Evolutionary conservation across 2,888 invertebrate genomes (phyloP), one percentile per base, ranked within the genome.

Genomic region (Callinectes sapidus): DNA sequence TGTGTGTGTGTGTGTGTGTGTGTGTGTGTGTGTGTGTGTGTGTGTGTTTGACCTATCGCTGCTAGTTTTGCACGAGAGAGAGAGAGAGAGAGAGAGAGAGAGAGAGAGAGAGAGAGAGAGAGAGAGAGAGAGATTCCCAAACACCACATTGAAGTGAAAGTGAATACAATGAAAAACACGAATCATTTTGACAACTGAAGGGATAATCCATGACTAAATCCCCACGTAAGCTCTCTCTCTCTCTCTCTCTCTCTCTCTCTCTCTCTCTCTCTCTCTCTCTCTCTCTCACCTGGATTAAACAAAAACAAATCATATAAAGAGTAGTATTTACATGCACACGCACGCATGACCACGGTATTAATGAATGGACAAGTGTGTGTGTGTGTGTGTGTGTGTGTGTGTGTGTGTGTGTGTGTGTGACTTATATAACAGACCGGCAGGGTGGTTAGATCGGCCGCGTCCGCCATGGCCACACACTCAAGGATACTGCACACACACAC

Each of bases 351-450:
- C 28, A 10, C 55, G 32, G 39, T 14, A 89, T 61, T 28, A 39
- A 89, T 89, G 66, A 61, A 61, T 55, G 66, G 32, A 89, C 39
- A 89, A 32, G 39, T 39, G 35, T 89, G 66, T 89, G 35, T 89
- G 66, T 89, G 35, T 89, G 66, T 89, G 66, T 89, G 66, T 89
- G 18, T 89, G 32, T 89, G 32, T 89, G 55, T 89, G 55, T 89
- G 55, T 66, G 35, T 89, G 61, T 89, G 35, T 89, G 61, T 89
- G 61, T 89, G 61, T 89, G 61, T 71, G 16, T 55, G 14, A 32
- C 28, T 89, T 28, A 32, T 39, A 61, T 61, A 39, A 89, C 39
- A 66, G 8, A 90, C 23, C 32, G 42, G 66, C 32, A 16, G 81
- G 81, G 14, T 35, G 81, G 35, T 14, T 28, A 16, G 81, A 16